Evolutionary conservation across 2,113 vertebrate species (phyloP), one percentile per base, ranked within the genome.

Genomic region (Eidolon helvum): DNA sequence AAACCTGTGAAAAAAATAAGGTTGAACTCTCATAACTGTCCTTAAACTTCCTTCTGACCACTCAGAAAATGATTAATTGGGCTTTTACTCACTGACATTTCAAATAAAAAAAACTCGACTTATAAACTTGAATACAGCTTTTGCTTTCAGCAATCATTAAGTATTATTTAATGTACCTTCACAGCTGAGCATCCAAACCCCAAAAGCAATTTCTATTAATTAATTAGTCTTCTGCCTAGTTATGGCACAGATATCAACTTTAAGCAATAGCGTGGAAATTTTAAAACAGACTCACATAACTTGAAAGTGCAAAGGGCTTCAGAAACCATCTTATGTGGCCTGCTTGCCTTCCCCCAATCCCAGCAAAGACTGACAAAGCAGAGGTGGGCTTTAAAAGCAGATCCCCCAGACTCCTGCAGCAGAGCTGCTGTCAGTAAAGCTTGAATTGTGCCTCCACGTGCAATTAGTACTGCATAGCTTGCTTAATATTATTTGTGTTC

Each of bases 41-140:
- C 43, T 78, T 65, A 68, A 65, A 45, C 24, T 63, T 87, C 61
- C 33, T 94, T 55, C 87, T 35, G 22, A 94, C 65, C 72, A 84
- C 22, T 65, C 11, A 55, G 50, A 59, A 72, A 71, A 84, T 22
- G 35, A 45, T 57, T 68, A 43, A 71, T 40, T 12, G 10, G 22
- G 22, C 33, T 83, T 90, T 79, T 40, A 66, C 43, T 92, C 71
- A 74, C 12, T 74, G 72, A 84, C 5, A 88, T 5, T 9, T 71
- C 74, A 68, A 84, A 92, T 89, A 26, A 90, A 89, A 90, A 89
- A 26, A 79, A 65, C 30, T 26, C 53, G 14, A 71, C 45, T 85
- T 65, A 89, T 35, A 43, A 92, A 55, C 7, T 24, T 57, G 40
- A 89, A 79, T 9, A 61, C 1, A 68, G 28, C 2, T 43, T 88